Base-by-base conservation (phyloP, 23 tunicate species). In the Pegea sp. region DNA sequence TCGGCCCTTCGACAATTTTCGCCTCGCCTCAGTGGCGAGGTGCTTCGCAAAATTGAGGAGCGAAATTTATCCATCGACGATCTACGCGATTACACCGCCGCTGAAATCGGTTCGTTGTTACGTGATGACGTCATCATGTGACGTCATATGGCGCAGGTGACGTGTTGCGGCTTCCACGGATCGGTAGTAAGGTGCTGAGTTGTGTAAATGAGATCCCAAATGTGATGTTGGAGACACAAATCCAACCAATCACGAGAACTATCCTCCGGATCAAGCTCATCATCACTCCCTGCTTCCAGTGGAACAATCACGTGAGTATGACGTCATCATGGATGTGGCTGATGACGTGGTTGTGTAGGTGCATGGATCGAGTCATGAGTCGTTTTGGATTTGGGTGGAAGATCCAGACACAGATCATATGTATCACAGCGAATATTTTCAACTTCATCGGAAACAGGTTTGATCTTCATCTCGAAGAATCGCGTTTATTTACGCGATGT, bases 301-400 rank as follows among this genome's bases (percentile, higher is more conserved):
- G 95, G 95, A 64, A 84, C 52, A 67, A 78, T 31, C 70, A 74
- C 26, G 84, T 74, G 27, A 49, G 76, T 61, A n/a, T 3, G 34
- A 60, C 58, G 13, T 18, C 4, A 18, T n/a, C n/a, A n/a, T n/a
- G n/a, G n/a, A n/a, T n/a, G n/a, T n/a, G n/a, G n/a, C n/a, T n/a
- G n/a, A n/a, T n/a, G n/a, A n/a, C n/a, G n/a, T 38, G 16, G 11
- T 60, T 42, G 7, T 78, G 5, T 34, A 69, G 93, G 61, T 52
- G 16, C 93, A 91, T 63, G 87, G 87, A 4, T 23, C 33, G 1
- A 58, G 51, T 19, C 69, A 77, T 34, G 99, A 91, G 52, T 77
- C 99, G 26, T 91, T 90, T 43, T 91, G 99, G 99, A 57, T 91
- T 25, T 91, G 99, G 99, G 93, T 91, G 27, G 93, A 91, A 56